phyloP scores from a whole-genome alignment of 2,113 vertebrate genomes.

The Pipa parva region DNA sequence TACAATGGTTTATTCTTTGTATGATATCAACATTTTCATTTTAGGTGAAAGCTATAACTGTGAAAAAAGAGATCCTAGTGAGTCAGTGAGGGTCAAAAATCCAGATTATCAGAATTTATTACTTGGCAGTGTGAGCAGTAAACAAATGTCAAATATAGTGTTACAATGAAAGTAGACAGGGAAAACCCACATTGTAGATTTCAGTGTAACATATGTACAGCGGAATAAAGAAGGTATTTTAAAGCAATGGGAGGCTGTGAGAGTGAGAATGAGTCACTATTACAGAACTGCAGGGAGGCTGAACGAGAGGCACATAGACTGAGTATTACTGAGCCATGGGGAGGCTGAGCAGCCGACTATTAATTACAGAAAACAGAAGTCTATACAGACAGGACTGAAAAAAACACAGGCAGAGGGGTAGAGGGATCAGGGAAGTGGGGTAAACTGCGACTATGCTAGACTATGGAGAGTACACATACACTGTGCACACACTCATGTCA shows the following conservation, averaged over 20 bases:
- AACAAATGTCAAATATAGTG: no score
- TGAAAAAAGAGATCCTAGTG: no score
- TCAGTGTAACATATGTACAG: conserved; percentile 5
- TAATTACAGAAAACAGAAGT: conserved; percentile 26
- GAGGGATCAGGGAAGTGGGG: not conserved
- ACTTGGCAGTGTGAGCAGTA: no score
- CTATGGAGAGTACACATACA: conserved; percentile 2
- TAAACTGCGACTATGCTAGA: not conserved
- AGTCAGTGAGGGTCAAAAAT: no score
- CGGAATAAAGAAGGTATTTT: not conserved
- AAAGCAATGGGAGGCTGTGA: conserved; percentile 9
- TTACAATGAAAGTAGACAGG: no score
- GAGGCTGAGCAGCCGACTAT: conserved; percentile 9
- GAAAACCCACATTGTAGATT: no score
- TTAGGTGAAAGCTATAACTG: no score
- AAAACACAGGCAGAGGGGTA: not conserved
- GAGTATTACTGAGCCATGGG: conserved; percentile 15
- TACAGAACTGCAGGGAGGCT: conserved; percentile 23
- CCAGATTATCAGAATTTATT: no score
- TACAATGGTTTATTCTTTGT: no score
- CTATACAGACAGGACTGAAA: not conserved
- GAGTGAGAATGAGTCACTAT: conserved; percentile 21
- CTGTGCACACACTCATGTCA: not conserved
- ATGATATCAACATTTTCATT: no score
- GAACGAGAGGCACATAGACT: conserved; percentile 9